Evolutionary conservation across 1,140 invertebrate genomes (phyloP).

Genomic region (Temnothorax nylanderi): DNA sequence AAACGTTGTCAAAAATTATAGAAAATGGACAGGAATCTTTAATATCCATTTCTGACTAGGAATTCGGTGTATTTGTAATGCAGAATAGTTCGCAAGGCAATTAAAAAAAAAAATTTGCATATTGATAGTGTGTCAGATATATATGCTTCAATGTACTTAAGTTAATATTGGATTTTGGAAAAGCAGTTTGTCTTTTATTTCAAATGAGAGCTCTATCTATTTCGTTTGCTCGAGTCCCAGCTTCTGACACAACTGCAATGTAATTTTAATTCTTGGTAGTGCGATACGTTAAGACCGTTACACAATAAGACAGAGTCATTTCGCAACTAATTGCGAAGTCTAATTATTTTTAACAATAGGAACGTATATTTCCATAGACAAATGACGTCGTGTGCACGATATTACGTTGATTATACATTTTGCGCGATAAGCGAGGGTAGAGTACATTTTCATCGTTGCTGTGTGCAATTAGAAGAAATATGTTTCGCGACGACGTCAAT

Average conservation of each 20-base stretch:
- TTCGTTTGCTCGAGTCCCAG: not conserved
- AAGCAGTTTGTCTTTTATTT: not conserved
- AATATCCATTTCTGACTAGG: not conserved
- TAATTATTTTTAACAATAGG: slow-evolving; percentile 30
- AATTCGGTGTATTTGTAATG: not conserved
- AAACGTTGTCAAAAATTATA: not conserved
- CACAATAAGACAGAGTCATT: not conserved
- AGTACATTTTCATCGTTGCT: not conserved
- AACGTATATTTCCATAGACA: not conserved
- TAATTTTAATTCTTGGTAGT: not conserved
- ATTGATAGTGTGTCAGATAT: not conserved
- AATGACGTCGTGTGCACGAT: not conserved
- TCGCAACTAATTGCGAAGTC: not conserved
- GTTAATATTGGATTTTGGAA: not conserved
- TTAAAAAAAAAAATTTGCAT: not conserved
- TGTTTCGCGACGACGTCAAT: not conserved
- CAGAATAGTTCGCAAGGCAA: not conserved
- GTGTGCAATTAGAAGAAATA: not conserved
- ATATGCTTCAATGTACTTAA: not conserved
- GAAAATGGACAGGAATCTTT: not conserved
- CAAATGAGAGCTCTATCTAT: not conserved
- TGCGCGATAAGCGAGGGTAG: not conserved
- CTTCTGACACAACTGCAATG: not conserved
- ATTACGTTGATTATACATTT: slow-evolving; percentile 31
- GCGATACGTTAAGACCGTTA: not conserved